These are phyloP conservation scores for Pangasianodon gigas DNA, from an alignment of 2,113 vertebrate genomes.

Conservation along the genomic window DNA sequence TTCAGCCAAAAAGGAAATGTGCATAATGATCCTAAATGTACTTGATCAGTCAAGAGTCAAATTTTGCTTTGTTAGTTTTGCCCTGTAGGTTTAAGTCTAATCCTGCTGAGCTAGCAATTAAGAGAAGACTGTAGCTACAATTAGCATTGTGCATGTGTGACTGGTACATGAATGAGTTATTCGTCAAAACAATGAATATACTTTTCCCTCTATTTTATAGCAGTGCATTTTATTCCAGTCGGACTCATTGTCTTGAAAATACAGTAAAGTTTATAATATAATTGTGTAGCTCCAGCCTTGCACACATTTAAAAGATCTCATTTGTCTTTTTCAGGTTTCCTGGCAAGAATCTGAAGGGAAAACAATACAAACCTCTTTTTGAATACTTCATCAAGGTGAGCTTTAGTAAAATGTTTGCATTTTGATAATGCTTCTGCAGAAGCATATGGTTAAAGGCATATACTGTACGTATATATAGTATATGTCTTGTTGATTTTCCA, in stretches of 20 bases:
- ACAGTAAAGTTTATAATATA: not conserved
- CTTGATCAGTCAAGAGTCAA: not conserved
- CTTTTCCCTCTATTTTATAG: not conserved
- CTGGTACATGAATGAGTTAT: not conserved
- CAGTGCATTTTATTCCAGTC: not conserved
- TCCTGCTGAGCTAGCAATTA: not conserved
- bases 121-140: not conserved
- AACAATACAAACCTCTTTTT: conserved; percentile 92
- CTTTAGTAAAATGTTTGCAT: conserved; percentile 13
- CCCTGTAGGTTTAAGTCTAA: not conserved
- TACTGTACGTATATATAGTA: no score
- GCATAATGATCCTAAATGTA: not conserved
- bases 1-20: not conserved
- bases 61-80: not conserved
- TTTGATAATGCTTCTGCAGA: not conserved
- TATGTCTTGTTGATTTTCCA: not conserved
- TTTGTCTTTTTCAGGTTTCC: conserved; percentile 80
- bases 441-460: not conserved
- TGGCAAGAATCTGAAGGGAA: conserved; percentile 86
- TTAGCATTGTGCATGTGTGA: not conserved
- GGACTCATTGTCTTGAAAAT: not conserved
- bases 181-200: not conserved
- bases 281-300: not conserved
- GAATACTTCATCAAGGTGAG: conserved; percentile 91
- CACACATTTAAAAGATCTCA: not conserved